These are phyloP conservation scores for Nebria salina DNA, from an alignment of 2,888 invertebrate species.

Conservation along the genomic window DNA sequence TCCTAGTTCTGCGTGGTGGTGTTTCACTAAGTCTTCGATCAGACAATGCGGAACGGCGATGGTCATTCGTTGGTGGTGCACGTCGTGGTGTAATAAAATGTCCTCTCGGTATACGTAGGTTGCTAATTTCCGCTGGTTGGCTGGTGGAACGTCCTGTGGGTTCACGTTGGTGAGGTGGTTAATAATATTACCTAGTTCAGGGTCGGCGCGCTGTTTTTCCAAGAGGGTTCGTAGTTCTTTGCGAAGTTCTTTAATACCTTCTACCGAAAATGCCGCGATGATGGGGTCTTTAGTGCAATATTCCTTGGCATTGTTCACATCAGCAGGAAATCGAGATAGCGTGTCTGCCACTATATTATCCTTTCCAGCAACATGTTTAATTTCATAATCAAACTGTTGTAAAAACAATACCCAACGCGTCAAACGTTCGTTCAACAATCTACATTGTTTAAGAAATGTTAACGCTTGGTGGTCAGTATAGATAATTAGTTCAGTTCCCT, in stretches of 20 bases:
- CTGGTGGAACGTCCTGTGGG: not conserved
- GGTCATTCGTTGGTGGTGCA: not conserved
- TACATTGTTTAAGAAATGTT: slow-evolving; percentile 42
- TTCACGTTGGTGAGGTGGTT: not conserved
- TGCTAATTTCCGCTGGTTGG: not conserved
- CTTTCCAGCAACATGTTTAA: slow-evolving; percentile 34
- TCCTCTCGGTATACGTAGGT: not conserved
- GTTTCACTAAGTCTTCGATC: not conserved
- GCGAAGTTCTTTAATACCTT: not conserved
- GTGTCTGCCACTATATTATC: slow-evolving; percentile 44
- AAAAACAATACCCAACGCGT: slow-evolving; percentile 44
- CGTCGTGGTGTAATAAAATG: no score
- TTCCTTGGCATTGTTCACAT: not conserved
- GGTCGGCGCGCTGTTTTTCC: not conserved
- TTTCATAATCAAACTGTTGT: slow-evolving; percentile 41
- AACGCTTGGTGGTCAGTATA: slow-evolving; percentile 47
- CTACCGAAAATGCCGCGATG: not conserved
- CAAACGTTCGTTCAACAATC: slow-evolving; percentile 37
- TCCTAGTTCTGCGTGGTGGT: slow-evolving; percentile 4
- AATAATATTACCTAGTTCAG: not conserved
- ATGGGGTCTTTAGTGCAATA: not conserved
- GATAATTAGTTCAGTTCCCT: slow-evolving; percentile 19
- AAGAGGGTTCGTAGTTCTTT: not conserved
- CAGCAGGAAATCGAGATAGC: slow-evolving; percentile 41
- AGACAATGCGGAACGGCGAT: slow-evolving; percentile 12